Percentiles rank a stretch among this genome's conserved stretches.
These are phyloP conservation scores for Meles meles DNA, from an alignment of 2,113 vertebrate species.

Conservation along the genomic window DNA sequence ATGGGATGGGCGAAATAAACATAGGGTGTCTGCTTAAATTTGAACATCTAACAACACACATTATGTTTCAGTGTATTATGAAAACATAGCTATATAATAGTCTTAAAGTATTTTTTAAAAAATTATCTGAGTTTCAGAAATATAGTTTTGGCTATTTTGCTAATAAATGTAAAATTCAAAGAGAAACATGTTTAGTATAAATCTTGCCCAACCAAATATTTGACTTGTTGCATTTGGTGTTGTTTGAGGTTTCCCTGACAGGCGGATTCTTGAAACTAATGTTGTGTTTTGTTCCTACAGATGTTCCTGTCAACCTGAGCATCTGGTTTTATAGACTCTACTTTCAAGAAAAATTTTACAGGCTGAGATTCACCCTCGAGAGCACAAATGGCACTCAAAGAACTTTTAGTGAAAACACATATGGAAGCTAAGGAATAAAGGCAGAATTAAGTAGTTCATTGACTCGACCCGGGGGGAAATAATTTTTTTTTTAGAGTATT, in stretches of 20 bases:
- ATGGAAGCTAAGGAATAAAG: neutral
- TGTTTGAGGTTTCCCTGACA: neutral
- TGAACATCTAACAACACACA: neutral
- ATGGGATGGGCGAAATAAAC: neutral
- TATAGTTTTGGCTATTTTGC: neutral
- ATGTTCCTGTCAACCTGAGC: neutral
- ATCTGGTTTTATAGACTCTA: neutral
- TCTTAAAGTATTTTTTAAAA: neutral
- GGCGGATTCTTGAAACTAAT: neutral
- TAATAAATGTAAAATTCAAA: neutral
- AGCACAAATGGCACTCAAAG: neutral
- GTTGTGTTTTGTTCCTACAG: neutral
- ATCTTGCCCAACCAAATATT: neutral
- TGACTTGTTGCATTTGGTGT: neutral
- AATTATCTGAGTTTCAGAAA: neutral
- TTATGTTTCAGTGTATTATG: neutral
- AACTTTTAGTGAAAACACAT: neutral
- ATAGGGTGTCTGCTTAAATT: neutral
- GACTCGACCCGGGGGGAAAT: neutral
- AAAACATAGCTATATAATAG: neutral
- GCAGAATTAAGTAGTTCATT: neutral
- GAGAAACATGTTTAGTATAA: neutral
- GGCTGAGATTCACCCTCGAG: neutral
- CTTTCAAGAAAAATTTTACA: neutral
- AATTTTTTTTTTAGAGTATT: neutral